Evolutionary conservation across 2,113 vertebrate genomes (phyloP).

Genomic region (Oceanites oceanicus): DNA sequence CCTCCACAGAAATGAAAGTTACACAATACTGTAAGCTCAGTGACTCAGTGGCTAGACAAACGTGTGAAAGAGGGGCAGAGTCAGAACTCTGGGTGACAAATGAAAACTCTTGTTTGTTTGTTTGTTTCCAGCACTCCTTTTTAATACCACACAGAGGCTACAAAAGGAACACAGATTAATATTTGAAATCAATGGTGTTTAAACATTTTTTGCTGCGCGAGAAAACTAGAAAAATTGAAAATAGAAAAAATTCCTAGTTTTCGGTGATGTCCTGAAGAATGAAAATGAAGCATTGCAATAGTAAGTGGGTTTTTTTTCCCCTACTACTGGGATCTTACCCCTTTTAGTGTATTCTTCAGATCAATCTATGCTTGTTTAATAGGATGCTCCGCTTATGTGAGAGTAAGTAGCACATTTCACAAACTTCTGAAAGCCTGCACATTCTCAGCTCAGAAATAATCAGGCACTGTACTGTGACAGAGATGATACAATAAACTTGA

Average conservation of each 20-base stretch:
- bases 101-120: neutral
- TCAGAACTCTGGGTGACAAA: constrained; percentile 39
- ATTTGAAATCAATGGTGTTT: neutral
- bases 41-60: constrained; percentile 75
- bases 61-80: neutral
- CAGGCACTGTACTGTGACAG: neutral
- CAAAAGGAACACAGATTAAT: neutral
- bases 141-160: neutral
- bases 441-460: neutral
- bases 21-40: constrained; percentile 75
- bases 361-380: neutral
- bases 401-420: neutral
- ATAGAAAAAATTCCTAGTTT: neutral
- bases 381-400: neutral
- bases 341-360: neutral
- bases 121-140: neutral
- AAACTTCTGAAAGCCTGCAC: neutral
- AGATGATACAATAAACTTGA: neutral
- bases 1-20: constrained; percentile 83
- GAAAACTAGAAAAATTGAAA: neutral
- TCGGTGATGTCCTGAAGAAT: neutral
- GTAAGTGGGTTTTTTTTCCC: neutral
- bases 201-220: neutral
- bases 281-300: neutral
- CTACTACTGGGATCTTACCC: neutral